Evolutionary conservation across 2,113 vertebrate genomes (phyloP), one percentile per base, ranked within the genome.

Genomic region (Neopipo cinnamomea): DNA sequence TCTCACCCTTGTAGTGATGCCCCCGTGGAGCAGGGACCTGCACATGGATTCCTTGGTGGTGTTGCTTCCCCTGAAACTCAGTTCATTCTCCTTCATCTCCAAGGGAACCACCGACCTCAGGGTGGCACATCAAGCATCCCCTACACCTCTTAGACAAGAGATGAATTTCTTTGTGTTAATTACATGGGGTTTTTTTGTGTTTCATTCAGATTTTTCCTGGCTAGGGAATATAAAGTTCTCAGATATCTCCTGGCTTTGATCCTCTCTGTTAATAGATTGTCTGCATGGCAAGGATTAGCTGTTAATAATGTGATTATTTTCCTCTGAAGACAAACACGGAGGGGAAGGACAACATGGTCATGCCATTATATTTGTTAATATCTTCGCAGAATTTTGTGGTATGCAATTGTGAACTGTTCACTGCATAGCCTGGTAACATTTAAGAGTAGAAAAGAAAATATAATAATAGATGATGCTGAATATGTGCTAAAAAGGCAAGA

Each of bases 381-480:
- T n/a, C 44, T 76, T 56, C 55, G 46, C 47, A 85, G 68, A 89
- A 79, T 96, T 66, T 41, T 4, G 3, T 42, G 21, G 70, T 87
- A 7, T 83, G 66, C 25, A 55, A 46, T 52, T 94, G 21, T 50
- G 50, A 91, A 61, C 33, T 66, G 39, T 73, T 71, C 70, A 84
- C 41, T 74, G 66, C 63, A 28, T 31, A 79, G 70, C 41, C 65
- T 62, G 46, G 59, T 76, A 63, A 62, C 4, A 21, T 77, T 94
- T 92, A 55, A 82, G 96, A 93, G 35, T n/a, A 75, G 67, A 88
- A 21, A 79, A 83, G 61, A 88, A 21, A 79, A 90, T 39, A 50
- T 11, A 95, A 89, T 58, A 67, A 68, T 61, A 20, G 19, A 8
- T 22, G 5, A 24, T 37, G 27, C 37, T 66, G 42, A 47, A 30